A percentile compares a stretch with the other conserved stretches of the same genome.
Conservation (phyloP, 2,113 vertebrate genomes). For the Ondatra zibethicus region DNA sequence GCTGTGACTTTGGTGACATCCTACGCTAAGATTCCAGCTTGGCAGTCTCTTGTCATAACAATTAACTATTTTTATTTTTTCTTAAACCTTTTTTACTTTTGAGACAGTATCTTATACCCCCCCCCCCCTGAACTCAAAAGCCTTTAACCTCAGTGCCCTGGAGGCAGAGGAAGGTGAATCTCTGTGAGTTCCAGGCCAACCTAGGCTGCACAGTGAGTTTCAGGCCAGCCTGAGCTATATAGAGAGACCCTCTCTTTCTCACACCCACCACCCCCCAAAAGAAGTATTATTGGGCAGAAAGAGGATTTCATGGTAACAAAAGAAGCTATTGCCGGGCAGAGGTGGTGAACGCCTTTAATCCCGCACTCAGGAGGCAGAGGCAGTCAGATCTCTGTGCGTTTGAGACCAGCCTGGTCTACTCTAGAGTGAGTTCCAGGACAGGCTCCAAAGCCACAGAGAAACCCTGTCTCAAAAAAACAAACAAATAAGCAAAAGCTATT, state of each 20-base stretch:
- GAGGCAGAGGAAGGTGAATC: not conserved
- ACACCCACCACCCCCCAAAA: not conserved
- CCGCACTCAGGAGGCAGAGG: no score
- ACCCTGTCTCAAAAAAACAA: no score
- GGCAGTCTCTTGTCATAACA: not conserved
- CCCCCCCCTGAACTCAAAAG: not conserved
- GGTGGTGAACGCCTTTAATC: no score
- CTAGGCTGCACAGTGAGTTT: no score
- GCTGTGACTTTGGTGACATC: not conserved
- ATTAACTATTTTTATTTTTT: not conserved
- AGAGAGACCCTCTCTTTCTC: not conserved
- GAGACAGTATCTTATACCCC: not conserved
- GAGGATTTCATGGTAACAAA: not conserved
- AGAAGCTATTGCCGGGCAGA: not conserved
- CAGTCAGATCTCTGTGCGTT: no score
- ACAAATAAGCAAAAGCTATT: not conserved
- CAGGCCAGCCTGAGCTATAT: not conserved
- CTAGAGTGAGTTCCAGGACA: no score
- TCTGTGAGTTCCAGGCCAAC: not conserved
- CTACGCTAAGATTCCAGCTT: not conserved
- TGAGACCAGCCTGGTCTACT: no score
- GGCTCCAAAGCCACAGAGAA: no score
- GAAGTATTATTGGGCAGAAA: not conserved
- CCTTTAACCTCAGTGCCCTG: not conserved
- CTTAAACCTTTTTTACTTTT: not conserved